Percentiles rank a stretch among this genome's conserved stretches.
phyloP scores from a whole-genome alignment of 2,797 vertebrate species.

The Ptychadena robeensis region DNA sequence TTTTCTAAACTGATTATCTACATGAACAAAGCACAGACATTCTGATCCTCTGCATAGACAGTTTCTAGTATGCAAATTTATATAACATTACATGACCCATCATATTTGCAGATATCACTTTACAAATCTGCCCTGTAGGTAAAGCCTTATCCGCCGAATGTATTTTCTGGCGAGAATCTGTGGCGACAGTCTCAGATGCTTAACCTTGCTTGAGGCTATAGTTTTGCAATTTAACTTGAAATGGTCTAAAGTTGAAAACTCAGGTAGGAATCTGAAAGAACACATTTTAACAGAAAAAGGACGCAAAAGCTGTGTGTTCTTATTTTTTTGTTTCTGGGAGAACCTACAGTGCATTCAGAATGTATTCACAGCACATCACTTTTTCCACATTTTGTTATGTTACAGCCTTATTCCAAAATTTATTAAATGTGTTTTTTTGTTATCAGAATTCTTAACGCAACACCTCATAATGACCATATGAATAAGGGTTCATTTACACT shows the following conservation, averaged over 20 bases:
- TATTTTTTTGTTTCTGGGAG: background rate
- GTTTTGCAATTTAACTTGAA: background rate
- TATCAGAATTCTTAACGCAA: no score
- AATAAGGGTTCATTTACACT: no score
- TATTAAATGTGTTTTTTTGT: no score
- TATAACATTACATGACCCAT: background rate
- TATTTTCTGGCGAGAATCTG: background rate
- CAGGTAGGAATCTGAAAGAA: background rate
- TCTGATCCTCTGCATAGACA: background rate
- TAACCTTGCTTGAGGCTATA: background rate
- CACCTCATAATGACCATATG: no score
- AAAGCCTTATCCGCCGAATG: background rate
- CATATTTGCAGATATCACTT: background rate
- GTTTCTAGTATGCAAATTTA: background rate
- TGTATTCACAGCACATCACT: no score
- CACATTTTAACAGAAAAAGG: background rate
- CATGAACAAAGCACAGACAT: background rate
- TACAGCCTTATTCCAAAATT: no score
- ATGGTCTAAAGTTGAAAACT: background rate
- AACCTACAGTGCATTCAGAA: no score
- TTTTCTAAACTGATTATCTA: background rate
- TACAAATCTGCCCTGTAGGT: background rate
- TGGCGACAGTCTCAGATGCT: background rate
- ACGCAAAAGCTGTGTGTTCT: background rate
- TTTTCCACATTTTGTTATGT: no score